A percentile compares a stretch with the other conserved stretches of the same genome.
phyloP scores from a whole-genome alignment of 2,888 invertebrate species.

The Anticlea derivata region DNA sequence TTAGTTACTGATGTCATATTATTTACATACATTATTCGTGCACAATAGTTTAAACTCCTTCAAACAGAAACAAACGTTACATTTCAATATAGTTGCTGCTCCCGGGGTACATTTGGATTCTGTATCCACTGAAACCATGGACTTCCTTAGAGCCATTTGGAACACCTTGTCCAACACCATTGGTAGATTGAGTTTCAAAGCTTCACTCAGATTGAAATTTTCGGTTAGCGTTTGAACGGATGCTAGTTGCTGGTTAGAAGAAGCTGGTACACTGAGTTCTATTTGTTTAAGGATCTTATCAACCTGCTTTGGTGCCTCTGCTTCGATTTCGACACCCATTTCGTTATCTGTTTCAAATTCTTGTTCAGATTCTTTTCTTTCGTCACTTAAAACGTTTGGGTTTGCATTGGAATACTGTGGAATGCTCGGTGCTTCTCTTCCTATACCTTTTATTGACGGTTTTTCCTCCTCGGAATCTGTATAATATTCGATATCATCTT shows the following conservation, averaged over 20 bases:
- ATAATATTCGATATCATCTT: conserved; percentile 29
- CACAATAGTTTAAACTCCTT: conserved; percentile 61
- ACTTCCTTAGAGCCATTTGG: conserved; percentile 50
- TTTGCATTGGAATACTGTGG: conserved; percentile 33
- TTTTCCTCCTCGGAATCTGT: conserved; percentile 30
- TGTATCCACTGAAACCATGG: conserved; percentile 50
- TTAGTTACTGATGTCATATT: no score
- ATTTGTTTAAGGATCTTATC: not conserved
- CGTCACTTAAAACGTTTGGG: conserved; percentile 20
- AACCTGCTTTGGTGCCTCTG: not conserved
- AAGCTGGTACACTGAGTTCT: not conserved
- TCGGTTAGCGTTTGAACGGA: not conserved
- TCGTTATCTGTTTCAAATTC: conserved; percentile 19
- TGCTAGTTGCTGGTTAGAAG: not conserved
- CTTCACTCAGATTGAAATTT: conserved; percentile 23
- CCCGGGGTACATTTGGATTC: conserved; percentile 52
- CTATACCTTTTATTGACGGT: not conserved
- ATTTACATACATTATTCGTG: conserved; percentile 52
- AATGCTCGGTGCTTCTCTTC: conserved; percentile 24
- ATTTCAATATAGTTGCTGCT: conserved; percentile 37
- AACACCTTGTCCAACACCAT: conserved; percentile 48
- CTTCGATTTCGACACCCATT: conserved; percentile 27
- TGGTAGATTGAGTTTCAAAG: conserved; percentile 45
- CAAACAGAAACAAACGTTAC: conserved; percentile 65
- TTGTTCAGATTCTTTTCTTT: conserved; percentile 21